Evolutionary conservation across 2,113 vertebrate genomes (phyloP).

Genomic region (Oncorhynchus nerka): DNA sequence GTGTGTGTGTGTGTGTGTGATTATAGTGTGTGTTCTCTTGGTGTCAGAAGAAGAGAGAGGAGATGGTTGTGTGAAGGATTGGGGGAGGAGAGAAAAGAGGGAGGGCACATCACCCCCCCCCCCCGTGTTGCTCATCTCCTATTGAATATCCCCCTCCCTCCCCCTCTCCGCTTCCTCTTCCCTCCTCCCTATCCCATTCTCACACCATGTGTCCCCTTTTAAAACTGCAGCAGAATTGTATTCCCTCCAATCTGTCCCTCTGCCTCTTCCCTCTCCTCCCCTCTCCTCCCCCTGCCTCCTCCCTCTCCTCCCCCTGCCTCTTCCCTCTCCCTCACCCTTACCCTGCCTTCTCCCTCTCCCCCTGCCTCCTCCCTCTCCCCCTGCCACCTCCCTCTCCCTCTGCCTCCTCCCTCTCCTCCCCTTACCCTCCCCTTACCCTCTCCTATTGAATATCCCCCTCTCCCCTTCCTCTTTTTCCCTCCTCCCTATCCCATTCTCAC

Average conservation of each 20-base stretch:
- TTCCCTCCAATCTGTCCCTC: no score
- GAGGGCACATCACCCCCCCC: not conserved
- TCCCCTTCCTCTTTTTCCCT: no score
- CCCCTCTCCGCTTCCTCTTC: not conserved
- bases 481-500: not conserved
- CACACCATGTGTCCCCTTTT: not conserved
- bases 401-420: not conserved
- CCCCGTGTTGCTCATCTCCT: not conserved
- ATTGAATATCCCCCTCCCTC: not conserved
- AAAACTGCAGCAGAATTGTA: not conserved
- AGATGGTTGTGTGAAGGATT: not conserved
- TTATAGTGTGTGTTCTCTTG: not conserved
- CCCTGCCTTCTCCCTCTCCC: no score
- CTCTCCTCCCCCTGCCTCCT: no score
- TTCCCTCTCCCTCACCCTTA: no score
- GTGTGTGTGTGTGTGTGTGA: constrained; percentile 11
- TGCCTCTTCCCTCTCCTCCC: no score
- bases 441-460: not conserved
- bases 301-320: no score
- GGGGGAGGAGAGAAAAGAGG: not conserved
- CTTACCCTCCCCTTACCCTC: not conserved
- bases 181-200: not conserved
- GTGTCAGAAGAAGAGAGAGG: not conserved
- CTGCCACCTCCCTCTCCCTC: not conserved
- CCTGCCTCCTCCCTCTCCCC: no score